Conservation (phyloP, 2,797 vertebrate genomes). For the Pangasius macronema region DNA sequence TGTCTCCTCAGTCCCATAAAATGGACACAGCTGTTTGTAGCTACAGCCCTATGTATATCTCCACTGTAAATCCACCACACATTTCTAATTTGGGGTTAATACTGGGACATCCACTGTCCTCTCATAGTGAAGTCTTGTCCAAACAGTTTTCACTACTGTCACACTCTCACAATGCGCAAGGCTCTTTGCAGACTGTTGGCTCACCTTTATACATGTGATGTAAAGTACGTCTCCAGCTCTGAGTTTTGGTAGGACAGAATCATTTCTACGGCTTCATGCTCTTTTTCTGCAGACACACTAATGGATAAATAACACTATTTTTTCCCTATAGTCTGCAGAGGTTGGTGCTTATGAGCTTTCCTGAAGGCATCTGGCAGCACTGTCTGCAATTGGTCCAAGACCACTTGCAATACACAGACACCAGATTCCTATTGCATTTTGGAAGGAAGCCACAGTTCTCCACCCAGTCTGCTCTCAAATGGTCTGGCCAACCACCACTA, state of each 20-base stretch:
- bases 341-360: not conserved
- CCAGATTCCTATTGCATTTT: not conserved
- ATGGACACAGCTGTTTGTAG: not conserved
- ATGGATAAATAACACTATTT: not conserved
- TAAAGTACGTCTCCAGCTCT: not conserved
- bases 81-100: not conserved
- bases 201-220: not conserved
- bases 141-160: not conserved
- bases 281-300: not conserved
- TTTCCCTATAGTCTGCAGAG: not conserved
- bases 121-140: not conserved
- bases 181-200: not conserved
- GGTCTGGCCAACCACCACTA: not conserved
- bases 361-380: not conserved
- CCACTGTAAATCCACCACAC: not conserved
- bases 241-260: not conserved
- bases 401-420: not conserved
- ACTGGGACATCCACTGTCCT: not conserved
- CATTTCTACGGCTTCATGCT: not conserved
- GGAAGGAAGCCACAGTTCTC: not conserved
- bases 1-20: not conserved
- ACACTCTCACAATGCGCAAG: not conserved
- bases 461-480: not conserved
- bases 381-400: not conserved
- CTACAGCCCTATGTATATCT: not conserved